A percentile compares a stretch with the other conserved stretches of the same genome.
Evolutionary conservation across 1,140 invertebrate genomes (phyloP).

Genomic region (Lordiphosa collinella): DNA sequence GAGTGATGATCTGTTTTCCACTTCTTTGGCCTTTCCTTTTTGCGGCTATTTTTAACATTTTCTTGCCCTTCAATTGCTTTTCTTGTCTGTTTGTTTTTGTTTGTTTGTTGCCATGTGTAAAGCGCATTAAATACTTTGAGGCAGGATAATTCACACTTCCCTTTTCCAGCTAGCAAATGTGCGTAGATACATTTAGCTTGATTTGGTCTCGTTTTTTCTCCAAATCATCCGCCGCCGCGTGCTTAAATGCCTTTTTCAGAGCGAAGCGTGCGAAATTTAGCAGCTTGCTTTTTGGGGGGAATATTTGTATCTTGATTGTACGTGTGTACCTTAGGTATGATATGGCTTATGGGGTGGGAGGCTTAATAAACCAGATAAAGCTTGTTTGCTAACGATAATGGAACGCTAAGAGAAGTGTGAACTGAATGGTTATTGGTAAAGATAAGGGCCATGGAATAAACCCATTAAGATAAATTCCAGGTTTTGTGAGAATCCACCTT

Average conservation of each 20-base stretch:
- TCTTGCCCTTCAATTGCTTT: constrained; percentile 20
- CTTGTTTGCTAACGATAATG: constrained; percentile 11
- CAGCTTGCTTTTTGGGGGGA: constrained; percentile 55
- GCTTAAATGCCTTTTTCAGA: constrained; percentile 55
- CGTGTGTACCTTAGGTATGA: background rate
- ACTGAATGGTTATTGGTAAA: background rate
- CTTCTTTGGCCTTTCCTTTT: constrained; percentile 8
- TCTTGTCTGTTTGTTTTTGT: constrained; percentile 13
- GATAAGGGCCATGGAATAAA: too few relatives aligned
- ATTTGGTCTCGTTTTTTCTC: constrained; percentile 33
- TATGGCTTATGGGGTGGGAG: background rate
- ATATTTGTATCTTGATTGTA: background rate
- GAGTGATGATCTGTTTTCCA: constrained; percentile 58
- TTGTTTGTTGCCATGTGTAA: constrained; percentile 43
- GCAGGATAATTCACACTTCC: constrained; percentile 73
- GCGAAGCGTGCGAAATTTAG: constrained; percentile 72
- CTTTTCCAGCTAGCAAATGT: background rate
- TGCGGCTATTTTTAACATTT: constrained; percentile 42
- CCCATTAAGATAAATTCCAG: too few relatives aligned
- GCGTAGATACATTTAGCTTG: constrained; percentile 44
- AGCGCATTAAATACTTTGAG: constrained; percentile 75
- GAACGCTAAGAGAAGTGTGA: constrained; percentile 5
- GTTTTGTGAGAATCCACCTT: too few relatives aligned
- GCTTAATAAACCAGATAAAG: constrained; percentile 7
- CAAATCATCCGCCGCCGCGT: constrained; percentile 19